phyloP scores from a whole-genome alignment of 2,888 invertebrate species.

The Eudasyphora cyanicolor region DNA sequence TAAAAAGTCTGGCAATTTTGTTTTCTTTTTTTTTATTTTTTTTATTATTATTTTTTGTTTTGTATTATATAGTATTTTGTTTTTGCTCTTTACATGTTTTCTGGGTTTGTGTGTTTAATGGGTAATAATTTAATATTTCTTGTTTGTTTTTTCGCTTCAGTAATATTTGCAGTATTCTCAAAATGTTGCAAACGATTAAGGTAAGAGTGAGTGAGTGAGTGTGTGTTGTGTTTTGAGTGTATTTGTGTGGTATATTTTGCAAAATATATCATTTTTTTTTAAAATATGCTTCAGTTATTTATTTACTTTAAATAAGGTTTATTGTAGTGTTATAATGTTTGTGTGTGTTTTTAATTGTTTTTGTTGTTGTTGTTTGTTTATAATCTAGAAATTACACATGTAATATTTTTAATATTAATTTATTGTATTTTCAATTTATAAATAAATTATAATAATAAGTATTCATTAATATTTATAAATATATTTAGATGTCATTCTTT shows the following conservation, averaged over 20 bases:
- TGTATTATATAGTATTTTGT: slow-evolving; percentile 9
- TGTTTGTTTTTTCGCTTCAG: neutral
- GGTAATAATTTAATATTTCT: neutral
- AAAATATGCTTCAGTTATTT: neutral
- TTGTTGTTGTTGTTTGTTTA: slow-evolving; percentile 37
- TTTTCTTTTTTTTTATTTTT: slow-evolving; percentile 46
- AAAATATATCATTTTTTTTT: neutral
- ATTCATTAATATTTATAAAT: slow-evolving; percentile 28
- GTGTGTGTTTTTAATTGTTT: slow-evolving; percentile 35
- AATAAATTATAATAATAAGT: slow-evolving; percentile 27
- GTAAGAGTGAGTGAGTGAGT: slow-evolving; percentile 11
- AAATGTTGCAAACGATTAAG: no score
- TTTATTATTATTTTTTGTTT: slow-evolving; percentile 52
- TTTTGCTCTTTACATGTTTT: slow-evolving; percentile 27
- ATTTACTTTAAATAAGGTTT: slow-evolving; percentile 35
- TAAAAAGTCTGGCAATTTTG: slow-evolving; percentile 58
- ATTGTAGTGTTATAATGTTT: slow-evolving; percentile 28
- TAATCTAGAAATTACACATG: slow-evolving; percentile 61
- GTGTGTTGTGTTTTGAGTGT: slow-evolving; percentile 23
- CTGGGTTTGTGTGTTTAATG: neutral
- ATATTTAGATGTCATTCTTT: slow-evolving; percentile 19
- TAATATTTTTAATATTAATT: slow-evolving; percentile 65
- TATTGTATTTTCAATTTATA: slow-evolving; percentile 43
- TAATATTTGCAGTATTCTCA: slow-evolving; percentile 11
- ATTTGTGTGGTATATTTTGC: neutral